Evolutionary conservation across 2,113 vertebrate species (phyloP).

Genomic region (Terrapene triunguis): DNA sequence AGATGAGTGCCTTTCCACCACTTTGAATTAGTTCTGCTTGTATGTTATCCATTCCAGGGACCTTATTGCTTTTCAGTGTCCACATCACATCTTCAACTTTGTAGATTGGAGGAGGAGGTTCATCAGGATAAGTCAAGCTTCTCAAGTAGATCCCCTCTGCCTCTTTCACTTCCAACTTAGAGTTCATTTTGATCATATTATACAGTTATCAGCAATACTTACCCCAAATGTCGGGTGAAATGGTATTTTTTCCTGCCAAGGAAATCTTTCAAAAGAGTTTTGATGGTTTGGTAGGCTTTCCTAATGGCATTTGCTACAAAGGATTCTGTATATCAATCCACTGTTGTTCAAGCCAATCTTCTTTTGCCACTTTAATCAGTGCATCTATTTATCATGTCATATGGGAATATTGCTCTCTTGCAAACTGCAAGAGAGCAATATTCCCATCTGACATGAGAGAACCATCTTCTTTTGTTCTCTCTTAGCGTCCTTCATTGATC

Average conservation of each 20-base stretch:
- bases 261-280: background rate
- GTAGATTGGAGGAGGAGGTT: background rate
- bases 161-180: background rate
- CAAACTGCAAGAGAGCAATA: background rate
- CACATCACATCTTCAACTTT: background rate
- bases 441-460: too few species aligned
- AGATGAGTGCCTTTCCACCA: background rate
- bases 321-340: background rate
- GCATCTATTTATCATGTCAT: background rate
- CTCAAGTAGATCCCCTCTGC: background rate
- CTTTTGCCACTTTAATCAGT: background rate
- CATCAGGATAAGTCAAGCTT: background rate
- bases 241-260: background rate
- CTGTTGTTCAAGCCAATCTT: background rate
- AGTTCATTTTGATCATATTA: background rate
- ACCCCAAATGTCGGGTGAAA: background rate
- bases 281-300: background rate
- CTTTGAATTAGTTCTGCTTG: background rate
- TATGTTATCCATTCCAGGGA: background rate
- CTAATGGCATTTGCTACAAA: background rate
- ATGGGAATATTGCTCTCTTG: background rate
- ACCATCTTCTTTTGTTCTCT: background rate
- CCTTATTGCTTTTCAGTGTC: background rate
- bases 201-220: background rate
- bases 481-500: background rate